These are phyloP conservation scores for Holocentrus rufus DNA, from an alignment of 2,797 vertebrate species.

Conservation along the genomic window DNA sequence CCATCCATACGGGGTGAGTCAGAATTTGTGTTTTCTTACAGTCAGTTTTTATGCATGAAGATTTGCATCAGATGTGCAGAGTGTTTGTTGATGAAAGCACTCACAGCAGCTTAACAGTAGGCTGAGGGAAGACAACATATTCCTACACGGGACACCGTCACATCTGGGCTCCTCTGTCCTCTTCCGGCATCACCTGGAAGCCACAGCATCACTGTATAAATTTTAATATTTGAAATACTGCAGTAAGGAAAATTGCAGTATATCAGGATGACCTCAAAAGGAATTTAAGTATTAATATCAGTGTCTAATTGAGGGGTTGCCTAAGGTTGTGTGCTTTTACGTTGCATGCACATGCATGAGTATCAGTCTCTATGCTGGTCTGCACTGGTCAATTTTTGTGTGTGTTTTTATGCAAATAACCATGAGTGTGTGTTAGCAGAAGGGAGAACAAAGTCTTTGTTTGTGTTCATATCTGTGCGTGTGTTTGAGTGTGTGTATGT, in stretches of 20 bases:
- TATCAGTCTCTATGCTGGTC: slow-evolving; percentile 15
- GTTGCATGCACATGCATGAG: not conserved
- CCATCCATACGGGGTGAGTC: slow-evolving; percentile 70
- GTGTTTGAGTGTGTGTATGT: slow-evolving; percentile 3
- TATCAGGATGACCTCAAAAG: not conserved
- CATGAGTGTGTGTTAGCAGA: slow-evolving; percentile 9
- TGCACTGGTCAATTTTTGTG: slow-evolving; percentile 17
- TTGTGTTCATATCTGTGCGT: slow-evolving; percentile 4
- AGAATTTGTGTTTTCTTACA: not conserved
- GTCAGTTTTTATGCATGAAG: not conserved
- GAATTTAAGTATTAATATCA: slow-evolving; percentile 2
- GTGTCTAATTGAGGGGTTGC: not conserved
- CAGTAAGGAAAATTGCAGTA: not conserved
- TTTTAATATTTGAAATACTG: not conserved
- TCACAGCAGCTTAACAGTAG: slow-evolving; percentile 17
- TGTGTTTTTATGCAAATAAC: slow-evolving; percentile 15
- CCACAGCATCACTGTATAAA: not conserved
- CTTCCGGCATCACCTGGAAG: not conserved
- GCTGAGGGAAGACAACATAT: slow-evolving; percentile 23
- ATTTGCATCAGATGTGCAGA: slow-evolving; percentile 35
- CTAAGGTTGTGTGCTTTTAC: not conserved
- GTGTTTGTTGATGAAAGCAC: slow-evolving; percentile 38
- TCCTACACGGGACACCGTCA: slow-evolving; percentile 57
- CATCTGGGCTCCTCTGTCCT: slow-evolving; percentile 3
- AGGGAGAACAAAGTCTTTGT: not conserved